Base-by-base conservation (phyloP, 2,888 invertebrate genomes). In the Lepidonotus clava region DNA sequence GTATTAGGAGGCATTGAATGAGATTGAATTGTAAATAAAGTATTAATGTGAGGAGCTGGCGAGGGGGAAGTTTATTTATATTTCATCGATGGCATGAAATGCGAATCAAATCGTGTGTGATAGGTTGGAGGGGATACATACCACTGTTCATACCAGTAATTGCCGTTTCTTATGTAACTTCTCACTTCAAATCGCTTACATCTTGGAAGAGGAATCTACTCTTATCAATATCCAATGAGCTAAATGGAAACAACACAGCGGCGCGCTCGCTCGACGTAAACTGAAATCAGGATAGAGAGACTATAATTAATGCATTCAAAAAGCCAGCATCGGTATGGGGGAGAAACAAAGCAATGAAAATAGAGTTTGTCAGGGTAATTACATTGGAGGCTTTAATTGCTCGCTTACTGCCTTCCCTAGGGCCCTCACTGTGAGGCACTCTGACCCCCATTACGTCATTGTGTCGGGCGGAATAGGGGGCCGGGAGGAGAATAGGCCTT, bases 361-460 rank as follows among this genome's bases (percentile, higher is more conserved):
- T 76, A 40, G 51, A 41, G 80, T 80, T 80, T 46, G 80, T 80
- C 80, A 41, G 41, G 32, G 51, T 80, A 80, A 80, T 80, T 80
- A 80, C 41, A 80, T 46, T 28, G 41, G 28, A 5, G 41, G 46
- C 80, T 80, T 41, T 80, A 80, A 80, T 80, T 80, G 51, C 46
- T 28, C 80, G 11, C 32, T 41, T 80, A 80, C 46, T 32, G 46
- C 46, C 46, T 80, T 28, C 51, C 80, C 80, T 28, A 1, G 51
- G 46, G 28, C 36, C 36, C 8, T 18, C n/a, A 34, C 18, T 38
- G 38, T 24, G 34, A 38, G 38, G 34, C 71, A 71, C 71, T 71
- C 38, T 71, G 71, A 71, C 71, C 71, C 71, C n/a, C 71, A 71
- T 71, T 36, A 38, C 71, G 71, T 71, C 71, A 71, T 71, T 71